Evolutionary conservation across 23 tunicate genomes (phyloP).

Genomic region (Trididemnum clinides): DNA sequence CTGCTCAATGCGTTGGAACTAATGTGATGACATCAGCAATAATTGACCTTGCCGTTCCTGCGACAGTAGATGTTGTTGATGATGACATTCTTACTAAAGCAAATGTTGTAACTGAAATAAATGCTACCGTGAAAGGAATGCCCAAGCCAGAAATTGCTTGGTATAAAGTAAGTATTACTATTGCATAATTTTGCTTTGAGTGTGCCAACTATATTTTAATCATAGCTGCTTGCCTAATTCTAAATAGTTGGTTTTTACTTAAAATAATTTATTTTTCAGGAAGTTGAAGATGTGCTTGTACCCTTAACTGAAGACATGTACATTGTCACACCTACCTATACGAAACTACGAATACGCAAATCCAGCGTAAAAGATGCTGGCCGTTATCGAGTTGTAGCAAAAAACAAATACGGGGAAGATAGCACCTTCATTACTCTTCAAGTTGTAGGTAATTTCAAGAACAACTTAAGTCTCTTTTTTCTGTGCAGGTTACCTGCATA

Average conservation of each 20-base stretch:
- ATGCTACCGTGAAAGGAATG: constrained; percentile 57
- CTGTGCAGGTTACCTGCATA: too few species aligned
- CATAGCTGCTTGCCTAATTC: too few species aligned
- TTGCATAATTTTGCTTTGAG: neutral
- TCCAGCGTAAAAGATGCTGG: constrained; percentile 59
- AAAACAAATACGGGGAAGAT: constrained; percentile 87
- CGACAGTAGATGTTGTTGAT: constrained; percentile 36
- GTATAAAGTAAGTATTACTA: constrained; percentile 45
- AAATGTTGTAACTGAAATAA: constrained; percentile 35
- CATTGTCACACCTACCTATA: constrained; percentile 2
- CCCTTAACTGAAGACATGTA: constrained; percentile 18
- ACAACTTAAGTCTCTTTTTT: too few species aligned
- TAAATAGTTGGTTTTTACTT: too few species aligned
- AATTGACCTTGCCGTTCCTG: constrained; percentile 68
- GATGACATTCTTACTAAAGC: constrained; percentile 59
- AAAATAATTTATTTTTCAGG: too few species aligned
- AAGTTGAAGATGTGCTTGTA: constrained; percentile 51
- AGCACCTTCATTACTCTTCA: constrained; percentile 40
- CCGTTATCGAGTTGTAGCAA: constrained; percentile 58
- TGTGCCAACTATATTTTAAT: too few species aligned
- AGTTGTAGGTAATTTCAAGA: constrained; percentile 77
- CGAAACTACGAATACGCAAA: constrained; percentile 61
- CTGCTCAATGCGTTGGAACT: constrained; percentile 62
- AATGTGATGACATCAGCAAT: constrained; percentile 60
- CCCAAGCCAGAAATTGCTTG: constrained; percentile 74